Conservation (phyloP, 2,888 invertebrate genomes). For the Polyommatus iphigenia region DNA sequence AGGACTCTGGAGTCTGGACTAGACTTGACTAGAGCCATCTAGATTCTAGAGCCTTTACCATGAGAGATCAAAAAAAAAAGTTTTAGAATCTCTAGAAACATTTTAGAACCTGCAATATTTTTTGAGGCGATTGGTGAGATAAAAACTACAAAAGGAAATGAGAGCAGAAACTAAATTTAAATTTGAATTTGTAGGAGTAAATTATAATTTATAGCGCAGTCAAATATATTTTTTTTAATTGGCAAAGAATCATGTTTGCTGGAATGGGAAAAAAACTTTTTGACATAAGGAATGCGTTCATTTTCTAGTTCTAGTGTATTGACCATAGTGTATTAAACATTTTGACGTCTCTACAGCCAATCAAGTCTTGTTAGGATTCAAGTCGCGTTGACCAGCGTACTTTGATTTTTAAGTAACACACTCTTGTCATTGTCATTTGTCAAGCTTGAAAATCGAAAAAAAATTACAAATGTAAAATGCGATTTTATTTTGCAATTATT, state of each 20-base stretch:
- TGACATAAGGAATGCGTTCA: not conserved
- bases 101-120: not conserved
- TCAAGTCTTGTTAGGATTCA: not conserved
- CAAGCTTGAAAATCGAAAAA: not conserved
- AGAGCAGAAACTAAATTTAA: no score
- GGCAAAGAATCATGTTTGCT: not conserved
- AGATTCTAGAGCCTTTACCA: no score
- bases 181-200: no score
- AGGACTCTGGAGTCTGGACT: no score
- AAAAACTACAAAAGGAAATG: not conserved
- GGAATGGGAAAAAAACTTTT: not conserved
- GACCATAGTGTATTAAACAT: not conserved
- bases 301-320: not conserved
- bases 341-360: not conserved
- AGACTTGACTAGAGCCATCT: no score
- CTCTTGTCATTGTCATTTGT: not conserved
- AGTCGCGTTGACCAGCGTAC: not conserved
- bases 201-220: no score
- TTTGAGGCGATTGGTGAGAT: no score
- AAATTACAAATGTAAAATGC: constrained; percentile 1
- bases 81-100: no score
- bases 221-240: not conserved
- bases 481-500: constrained; percentile 10
- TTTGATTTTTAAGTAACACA: not conserved
- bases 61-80: no score